A percentile compares a stretch with the other conserved stretches of the same genome.
Evolutionary conservation across 2,888 invertebrate genomes (phyloP).

Genomic region (Lacanobia oleracea): DNA sequence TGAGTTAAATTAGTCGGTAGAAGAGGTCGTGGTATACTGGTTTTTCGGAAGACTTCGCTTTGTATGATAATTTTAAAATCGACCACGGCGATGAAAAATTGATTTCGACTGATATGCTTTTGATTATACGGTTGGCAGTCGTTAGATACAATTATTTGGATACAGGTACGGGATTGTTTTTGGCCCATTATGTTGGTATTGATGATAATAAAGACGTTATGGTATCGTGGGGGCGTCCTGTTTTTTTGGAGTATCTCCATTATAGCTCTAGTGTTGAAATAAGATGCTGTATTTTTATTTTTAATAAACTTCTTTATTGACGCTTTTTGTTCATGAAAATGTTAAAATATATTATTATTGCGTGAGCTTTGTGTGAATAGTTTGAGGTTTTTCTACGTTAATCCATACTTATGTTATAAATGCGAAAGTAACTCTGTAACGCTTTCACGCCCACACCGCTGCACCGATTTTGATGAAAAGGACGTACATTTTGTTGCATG

Average conservation of each 20-base stretch:
- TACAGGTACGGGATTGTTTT: slow-evolving; percentile 67
- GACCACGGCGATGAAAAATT: slow-evolving; percentile 87
- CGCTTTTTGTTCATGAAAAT: background rate
- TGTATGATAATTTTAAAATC: slow-evolving; percentile 89
- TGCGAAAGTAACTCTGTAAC: no score
- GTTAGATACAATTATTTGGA: slow-evolving; percentile 87
- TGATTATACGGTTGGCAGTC: slow-evolving; percentile 86
- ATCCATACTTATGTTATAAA: no score
- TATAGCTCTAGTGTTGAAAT: background rate
- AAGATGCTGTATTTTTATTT: background rate
- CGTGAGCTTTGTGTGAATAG: background rate
- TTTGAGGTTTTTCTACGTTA: background rate
- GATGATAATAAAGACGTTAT: slow-evolving; percentile 61
- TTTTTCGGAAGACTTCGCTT: slow-evolving; percentile 68
- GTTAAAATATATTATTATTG: background rate
- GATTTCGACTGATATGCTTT: slow-evolving; percentile 88
- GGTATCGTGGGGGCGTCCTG: slow-evolving; percentile 32
- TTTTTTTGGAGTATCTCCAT: slow-evolving; percentile 9
- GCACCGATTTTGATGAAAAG: no score
- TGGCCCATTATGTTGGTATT: slow-evolving; percentile 56
- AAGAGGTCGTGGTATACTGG: slow-evolving; percentile 68
- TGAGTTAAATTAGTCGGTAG: slow-evolving; percentile 14
- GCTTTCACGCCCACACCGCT: no score
- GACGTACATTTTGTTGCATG: no score
- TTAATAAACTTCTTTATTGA: background rate